Percentiles rank a stretch among this genome's conserved stretches.
These are phyloP conservation scores for Chionoecetes opilio DNA, from an alignment of 1,140 invertebrate genomes.

Conservation along the genomic window DNA sequence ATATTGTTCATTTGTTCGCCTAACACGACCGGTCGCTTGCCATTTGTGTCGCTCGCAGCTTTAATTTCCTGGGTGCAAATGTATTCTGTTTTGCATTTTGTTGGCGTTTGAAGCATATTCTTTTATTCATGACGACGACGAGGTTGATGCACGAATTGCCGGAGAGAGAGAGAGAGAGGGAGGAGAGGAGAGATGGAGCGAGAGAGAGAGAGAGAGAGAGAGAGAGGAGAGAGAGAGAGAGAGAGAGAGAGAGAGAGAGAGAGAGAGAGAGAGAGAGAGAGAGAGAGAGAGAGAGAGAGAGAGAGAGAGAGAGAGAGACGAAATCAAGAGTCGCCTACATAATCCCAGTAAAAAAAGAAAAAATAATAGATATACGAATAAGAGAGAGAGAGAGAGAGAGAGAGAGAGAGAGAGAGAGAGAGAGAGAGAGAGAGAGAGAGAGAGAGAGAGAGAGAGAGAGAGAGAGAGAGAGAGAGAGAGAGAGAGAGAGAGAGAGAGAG, in stretches of 20 bases:
- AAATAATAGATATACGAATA: neutral
- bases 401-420: no score
- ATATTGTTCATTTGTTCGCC: neutral
- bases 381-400: no score
- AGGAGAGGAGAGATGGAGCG: neutral
- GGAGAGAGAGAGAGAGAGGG: conserved; percentile 9
- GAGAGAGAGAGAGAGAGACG: no score
- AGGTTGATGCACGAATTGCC: no score
- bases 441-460: no score
- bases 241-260: no score
- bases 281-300: no score
- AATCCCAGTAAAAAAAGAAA: neutral
- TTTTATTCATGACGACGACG: no score
- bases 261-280: no score
- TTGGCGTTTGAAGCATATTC: no score
- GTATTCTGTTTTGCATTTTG: neutral
- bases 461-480: neutral
- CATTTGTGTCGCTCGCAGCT: neutral
- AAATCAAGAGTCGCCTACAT: no score
- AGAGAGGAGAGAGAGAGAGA: neutral
- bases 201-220: neutral
- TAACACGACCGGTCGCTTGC: neutral
- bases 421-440: no score
- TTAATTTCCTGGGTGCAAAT: conserved; percentile 19
- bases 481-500: neutral